phyloP scores from a whole-genome alignment of 2,113 vertebrate species.

The Nothoprocta perdicaria region DNA sequence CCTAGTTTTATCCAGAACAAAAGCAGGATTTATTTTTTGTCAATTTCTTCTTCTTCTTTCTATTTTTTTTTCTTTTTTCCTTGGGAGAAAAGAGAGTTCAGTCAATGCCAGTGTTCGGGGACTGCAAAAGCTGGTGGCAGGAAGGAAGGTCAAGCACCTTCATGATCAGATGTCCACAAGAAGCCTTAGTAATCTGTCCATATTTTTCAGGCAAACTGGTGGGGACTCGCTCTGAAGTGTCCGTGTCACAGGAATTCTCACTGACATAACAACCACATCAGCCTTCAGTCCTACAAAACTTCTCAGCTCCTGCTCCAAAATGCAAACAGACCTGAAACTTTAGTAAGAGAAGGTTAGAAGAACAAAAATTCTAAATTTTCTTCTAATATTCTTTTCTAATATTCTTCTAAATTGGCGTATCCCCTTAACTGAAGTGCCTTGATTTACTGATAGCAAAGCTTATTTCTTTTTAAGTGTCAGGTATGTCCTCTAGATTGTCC shows the following conservation, averaged over 20 bases:
- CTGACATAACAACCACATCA: neutral
- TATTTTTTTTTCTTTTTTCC: neutral
- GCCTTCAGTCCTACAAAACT: neutral
- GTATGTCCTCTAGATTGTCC: neutral
- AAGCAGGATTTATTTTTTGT: slow-evolving; percentile 68
- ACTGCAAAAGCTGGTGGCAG: neutral
- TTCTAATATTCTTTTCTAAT: too few relatives aligned
- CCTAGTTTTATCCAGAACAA: slow-evolving; percentile 72
- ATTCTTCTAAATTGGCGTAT: neutral
- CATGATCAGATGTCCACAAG: neutral
- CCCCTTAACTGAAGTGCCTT: neutral
- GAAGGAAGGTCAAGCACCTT: slow-evolving; percentile 1
- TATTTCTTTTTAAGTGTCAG: accelerated
- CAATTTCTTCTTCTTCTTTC: neutral
- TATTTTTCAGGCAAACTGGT: neutral
- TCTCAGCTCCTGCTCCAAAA: neutral
- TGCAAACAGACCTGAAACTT: neutral
- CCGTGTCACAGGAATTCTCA: neutral
- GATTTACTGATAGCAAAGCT: neutral
- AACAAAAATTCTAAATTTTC: neutral
- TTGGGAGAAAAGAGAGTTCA: slow-evolving; percentile 45
- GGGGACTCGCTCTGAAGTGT: neutral
- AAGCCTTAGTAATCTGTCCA: neutral
- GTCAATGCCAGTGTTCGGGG: slow-evolving; percentile 29
- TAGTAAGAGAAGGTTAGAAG: neutral